Evolutionary conservation across 92 coral and sea anemone genomes (phyloP).

Genomic region (Zoanthus solanderi): DNA sequence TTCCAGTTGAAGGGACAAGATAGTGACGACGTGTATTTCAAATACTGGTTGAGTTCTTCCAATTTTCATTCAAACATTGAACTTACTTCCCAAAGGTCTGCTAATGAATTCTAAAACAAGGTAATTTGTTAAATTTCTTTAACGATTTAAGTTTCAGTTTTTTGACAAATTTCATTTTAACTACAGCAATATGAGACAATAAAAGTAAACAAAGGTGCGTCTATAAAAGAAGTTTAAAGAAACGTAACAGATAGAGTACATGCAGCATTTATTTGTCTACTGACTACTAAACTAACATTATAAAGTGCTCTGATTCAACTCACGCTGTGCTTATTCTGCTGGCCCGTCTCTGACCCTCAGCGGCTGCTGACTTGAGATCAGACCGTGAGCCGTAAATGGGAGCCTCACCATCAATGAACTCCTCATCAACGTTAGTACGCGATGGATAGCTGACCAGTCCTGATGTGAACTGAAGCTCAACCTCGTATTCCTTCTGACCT

Average conservation of each 20-base stretch:
- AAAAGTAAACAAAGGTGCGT: no score
- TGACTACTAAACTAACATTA: neutral
- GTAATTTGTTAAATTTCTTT: no score
- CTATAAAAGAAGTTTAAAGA: neutral
- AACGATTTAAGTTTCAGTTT: no score
- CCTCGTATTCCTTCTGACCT: conserved; percentile 98
- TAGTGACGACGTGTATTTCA: no score
- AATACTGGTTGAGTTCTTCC: no score
- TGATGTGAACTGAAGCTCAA: conserved; percentile 96
- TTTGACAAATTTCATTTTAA: no score
- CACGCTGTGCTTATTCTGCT: conserved; percentile 84
- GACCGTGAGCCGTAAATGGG: conserved; percentile 93
- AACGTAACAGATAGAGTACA: neutral
- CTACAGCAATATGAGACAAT: no score
- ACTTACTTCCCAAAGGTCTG: no score
- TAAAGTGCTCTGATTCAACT: conserved; percentile 10
- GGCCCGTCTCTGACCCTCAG: conserved; percentile 78
- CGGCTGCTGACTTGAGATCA: conserved; percentile 82
- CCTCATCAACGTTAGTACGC: conserved; percentile 94
- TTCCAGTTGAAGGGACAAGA: no score
- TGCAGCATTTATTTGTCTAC: neutral
- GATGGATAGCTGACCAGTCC: conserved; percentile 95
- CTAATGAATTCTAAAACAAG: no score
- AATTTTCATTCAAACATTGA: no score
- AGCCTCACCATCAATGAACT: conserved; percentile 96